Percentiles rank a stretch among this genome's conserved stretches.
These are phyloP conservation scores for Theodoxus fluviatilis DNA, from an alignment of 2,888 invertebrate genomes.

Conservation along the genomic window DNA sequence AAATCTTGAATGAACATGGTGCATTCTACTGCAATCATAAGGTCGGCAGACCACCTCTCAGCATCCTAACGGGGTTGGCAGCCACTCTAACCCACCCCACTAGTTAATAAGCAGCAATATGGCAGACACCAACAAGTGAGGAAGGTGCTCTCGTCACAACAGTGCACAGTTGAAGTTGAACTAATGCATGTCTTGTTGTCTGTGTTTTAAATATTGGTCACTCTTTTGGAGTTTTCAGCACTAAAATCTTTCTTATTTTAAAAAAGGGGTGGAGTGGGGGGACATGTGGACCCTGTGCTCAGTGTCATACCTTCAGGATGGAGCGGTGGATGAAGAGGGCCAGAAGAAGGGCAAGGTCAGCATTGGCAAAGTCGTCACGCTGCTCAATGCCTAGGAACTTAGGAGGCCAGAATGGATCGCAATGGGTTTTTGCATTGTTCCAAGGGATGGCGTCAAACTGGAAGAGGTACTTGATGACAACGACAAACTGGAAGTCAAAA, in stretches of 20 bases:
- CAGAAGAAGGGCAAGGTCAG: conserved; percentile 86
- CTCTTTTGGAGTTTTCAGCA: no score
- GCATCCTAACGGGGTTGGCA: no score
- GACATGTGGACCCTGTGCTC: no score
- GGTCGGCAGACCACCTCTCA: no score
- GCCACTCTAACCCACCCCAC: no score
- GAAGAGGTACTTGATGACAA: conserved; percentile 95
- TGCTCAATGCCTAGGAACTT: conserved; percentile 92
- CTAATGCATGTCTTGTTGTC: no score
- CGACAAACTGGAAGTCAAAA: conserved; percentile 75
- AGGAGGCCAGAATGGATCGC: conserved; percentile 70
- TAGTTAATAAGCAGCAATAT: no score
- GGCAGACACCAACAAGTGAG: background rate
- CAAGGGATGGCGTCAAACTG: conserved; percentile 93
- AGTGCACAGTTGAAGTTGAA: no score
- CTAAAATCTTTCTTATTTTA: background rate
- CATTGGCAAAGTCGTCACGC: conserved; percentile 83
- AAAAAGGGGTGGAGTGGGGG: no score
- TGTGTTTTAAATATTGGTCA: no score
- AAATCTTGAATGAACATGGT: no score
- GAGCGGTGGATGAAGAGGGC: conserved; percentile 96
- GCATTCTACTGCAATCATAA: no score
- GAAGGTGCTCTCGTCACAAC: background rate
- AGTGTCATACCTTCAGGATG: conserved; percentile 76
- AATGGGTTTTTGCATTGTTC: conserved; percentile 72